Evolutionary conservation across 1,140 invertebrate genomes (phyloP).

Genomic region (Eciton burchellii): DNA sequence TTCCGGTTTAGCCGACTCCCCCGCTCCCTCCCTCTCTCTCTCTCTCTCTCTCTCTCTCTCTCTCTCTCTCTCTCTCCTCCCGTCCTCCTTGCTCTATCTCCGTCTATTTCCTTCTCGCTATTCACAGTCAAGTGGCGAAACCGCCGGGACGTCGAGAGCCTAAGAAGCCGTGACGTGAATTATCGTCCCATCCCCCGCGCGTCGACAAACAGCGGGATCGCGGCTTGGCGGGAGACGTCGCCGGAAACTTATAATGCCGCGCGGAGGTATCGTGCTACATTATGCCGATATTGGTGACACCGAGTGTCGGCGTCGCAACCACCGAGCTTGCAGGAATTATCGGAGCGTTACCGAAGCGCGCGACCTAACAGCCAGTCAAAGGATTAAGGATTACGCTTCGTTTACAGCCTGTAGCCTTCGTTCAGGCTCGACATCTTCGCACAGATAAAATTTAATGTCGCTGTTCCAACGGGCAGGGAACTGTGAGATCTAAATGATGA

Average conservation of each 20-base stretch:
- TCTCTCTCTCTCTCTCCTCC: background rate
- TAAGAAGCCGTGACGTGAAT: slow-evolving; percentile 73
- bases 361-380: background rate
- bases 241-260: slow-evolving; percentile 57
- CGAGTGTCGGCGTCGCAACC: slow-evolving; percentile 12
- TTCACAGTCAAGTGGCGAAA: slow-evolving; percentile 71
- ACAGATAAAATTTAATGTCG: background rate
- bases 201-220: slow-evolving; percentile 68
- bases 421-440: background rate
- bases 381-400: slow-evolving; percentile 5
- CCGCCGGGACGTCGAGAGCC: slow-evolving; percentile 67
- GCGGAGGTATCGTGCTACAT: slow-evolving; percentile 51
- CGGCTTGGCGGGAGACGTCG: slow-evolving; percentile 54
- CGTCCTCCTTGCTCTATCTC: slow-evolving; percentile 42
- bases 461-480: background rate
- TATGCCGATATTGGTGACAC: slow-evolving; percentile 44
- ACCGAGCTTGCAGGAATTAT: slow-evolving; percentile 11
- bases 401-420: slow-evolving; percentile 7
- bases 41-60: slow-evolving; percentile 14
- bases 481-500: no score
- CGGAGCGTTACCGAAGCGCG: background rate
- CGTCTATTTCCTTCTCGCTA: slow-evolving; percentile 54
- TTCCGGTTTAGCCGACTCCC: slow-evolving; percentile 65
- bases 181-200: slow-evolving; percentile 65
- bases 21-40: slow-evolving; percentile 27